Evolutionary conservation across 2,113 vertebrate genomes (phyloP), one percentile per base, ranked within the genome.

Genomic region (Vulpes vulpes): DNA sequence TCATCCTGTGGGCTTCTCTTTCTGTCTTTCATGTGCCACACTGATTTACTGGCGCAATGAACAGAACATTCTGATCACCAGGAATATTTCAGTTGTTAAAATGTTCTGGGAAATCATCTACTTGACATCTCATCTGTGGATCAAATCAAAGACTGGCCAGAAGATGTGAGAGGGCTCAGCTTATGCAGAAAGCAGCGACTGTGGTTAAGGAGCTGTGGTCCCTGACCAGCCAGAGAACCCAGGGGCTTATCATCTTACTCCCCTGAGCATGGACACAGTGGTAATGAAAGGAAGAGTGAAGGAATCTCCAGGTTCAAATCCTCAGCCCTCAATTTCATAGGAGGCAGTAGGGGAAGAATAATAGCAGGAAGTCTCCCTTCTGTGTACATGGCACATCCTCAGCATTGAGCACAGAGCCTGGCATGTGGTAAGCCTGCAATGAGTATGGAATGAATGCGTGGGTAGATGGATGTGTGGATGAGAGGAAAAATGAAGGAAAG

Each of bases 181-280:
- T 1, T 0, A 0, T 0, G 51, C 30, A 69, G 51, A 69, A 19
- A 23, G 30, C 22, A 1, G 4, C 1, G 8, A 0, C 0, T 0
- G 16, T 0, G 22, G 79, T 9, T 6, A 5, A 0, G 11, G 88
- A 4, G 38, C n/a, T 17, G 19, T 5, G 17, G 71, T 11, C 11
- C 43, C 25, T 1, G 0, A 11, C 38, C 51, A 65, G 32, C 8
- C 2, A 9, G 19, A 43, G 15, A 27, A 5, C 51, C 38, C 62
- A 32, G 32, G 32, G 1, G 8, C 32, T 60, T 11, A 35, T 38
- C 3, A 30, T 0, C 15, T 10, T 14, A 15, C 14, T 10, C n/a
- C 27, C 30, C 27, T 20, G 4, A 79, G 43, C 2, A 0, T 5
- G 67, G 27, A 32, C 17, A 0, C 60, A 7, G 9, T 0, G 6